A percentile compares a stretch with the other conserved stretches of the same genome.
phyloP scores from a whole-genome alignment of 2,797 vertebrate genomes.

The Urocyon cinereoargenteus region DNA sequence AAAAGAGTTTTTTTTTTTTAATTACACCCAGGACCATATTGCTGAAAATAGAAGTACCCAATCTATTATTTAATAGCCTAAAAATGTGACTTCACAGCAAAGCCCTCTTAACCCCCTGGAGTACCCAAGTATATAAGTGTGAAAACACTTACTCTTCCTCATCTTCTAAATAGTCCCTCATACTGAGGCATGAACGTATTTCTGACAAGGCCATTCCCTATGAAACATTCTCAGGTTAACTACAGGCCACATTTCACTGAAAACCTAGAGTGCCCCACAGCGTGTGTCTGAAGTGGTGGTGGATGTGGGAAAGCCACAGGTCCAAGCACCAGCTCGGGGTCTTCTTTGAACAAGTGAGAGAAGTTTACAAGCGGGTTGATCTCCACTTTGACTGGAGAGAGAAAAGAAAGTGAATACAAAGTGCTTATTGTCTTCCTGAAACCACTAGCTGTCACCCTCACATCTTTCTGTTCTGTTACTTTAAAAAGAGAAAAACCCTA shows the following conservation, averaged over 20 bases:
- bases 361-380: background rate
- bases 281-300: accelerated
- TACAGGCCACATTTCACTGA: background rate
- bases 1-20: background rate
- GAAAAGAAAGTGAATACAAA: background rate
- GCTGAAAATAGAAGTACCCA: background rate
- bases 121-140: background rate
- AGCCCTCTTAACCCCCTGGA: background rate
- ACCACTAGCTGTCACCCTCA: background rate
- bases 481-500: background rate
- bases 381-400: background rate
- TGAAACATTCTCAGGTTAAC: background rate
- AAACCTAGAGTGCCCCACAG: background rate
- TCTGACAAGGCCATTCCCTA: background rate
- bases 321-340: background rate
- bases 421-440: background rate
- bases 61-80: background rate
- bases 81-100: background rate
- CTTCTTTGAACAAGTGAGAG: background rate
- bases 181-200: background rate
- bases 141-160: background rate
- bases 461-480: background rate
- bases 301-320: background rate
- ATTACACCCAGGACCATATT: background rate
- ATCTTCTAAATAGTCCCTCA: background rate